Percentiles rank a stretch among this genome's conserved stretches.
Conservation (phyloP, 1,140 invertebrate species). For the Ceratina japonica region DNA sequence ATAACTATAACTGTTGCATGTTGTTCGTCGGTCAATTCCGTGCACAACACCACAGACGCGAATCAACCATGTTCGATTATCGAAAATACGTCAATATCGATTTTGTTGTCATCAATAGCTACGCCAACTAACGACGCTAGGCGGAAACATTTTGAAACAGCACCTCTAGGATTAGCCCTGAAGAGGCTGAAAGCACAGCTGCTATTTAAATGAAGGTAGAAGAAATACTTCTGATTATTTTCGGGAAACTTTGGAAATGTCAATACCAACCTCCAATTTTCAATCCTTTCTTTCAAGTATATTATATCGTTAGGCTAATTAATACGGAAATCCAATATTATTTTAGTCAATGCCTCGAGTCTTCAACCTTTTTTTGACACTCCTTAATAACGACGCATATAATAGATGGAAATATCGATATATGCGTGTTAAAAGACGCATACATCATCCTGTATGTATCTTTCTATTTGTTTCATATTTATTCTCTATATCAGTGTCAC, state of each 20-base stretch:
- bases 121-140: background rate
- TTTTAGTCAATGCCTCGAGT: slow-evolving; percentile 1
- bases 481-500: slow-evolving; percentile 6
- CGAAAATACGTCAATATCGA: background rate
- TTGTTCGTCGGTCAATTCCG: background rate
- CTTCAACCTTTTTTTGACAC: slow-evolving; percentile 35
- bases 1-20: too few relatives aligned
- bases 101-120: background rate
- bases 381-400: background rate
- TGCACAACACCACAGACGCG: background rate
- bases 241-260: background rate
- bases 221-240: background rate
- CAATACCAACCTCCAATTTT: slow-evolving; percentile 1
- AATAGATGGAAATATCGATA: too few relatives aligned
- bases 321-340: background rate
- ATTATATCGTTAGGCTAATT: slow-evolving; percentile 16
- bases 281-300: background rate
- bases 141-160: background rate
- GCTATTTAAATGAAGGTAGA: slow-evolving; percentile 31
- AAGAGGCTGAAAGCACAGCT: slow-evolving; percentile 55
- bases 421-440: too few relatives aligned
- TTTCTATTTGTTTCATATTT: background rate
- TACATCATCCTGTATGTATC: too few relatives aligned
- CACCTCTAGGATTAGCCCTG: slow-evolving; percentile 44
- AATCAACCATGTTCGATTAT: background rate